Conservation (phyloP, 2,888 invertebrate species). For the Xanthia icteritia region DNA sequence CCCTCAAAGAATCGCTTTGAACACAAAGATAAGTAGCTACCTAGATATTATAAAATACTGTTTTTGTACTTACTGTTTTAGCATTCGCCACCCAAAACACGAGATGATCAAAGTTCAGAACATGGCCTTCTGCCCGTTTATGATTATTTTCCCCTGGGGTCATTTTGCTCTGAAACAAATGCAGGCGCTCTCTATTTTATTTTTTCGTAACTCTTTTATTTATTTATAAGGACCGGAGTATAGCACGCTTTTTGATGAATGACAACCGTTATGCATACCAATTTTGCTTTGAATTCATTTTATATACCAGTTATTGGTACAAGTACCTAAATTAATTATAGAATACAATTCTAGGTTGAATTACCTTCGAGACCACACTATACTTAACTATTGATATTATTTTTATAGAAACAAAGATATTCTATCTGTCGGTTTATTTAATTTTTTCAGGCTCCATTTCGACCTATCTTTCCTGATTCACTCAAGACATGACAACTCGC, state of each 20-base stretch:
- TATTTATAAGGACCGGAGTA: background rate
- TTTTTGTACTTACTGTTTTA: slow-evolving; percentile 79
- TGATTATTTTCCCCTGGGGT: slow-evolving; percentile 67
- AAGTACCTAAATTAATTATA: slow-evolving; percentile 55
- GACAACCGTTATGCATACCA: slow-evolving; percentile 18
- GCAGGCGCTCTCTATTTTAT: slow-evolving; percentile 12
- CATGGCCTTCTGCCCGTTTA: slow-evolving; percentile 72
- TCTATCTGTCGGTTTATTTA: slow-evolving; percentile 6
- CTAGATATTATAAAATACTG: background rate
- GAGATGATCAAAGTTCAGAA: slow-evolving; percentile 84
- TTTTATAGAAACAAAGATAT: slow-evolving; percentile 3
- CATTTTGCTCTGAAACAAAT: slow-evolving; percentile 75
- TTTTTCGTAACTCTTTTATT: background rate
- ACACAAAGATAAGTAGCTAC: background rate
- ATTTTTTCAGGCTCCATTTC: background rate
- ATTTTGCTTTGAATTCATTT: slow-evolving; percentile 38
- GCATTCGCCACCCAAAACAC: slow-evolving; percentile 87
- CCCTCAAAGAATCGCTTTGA: background rate
- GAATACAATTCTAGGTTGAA: slow-evolving; percentile 44
- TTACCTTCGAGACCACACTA: slow-evolving; percentile 48
- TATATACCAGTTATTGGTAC: slow-evolving; percentile 51
- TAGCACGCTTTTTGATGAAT: slow-evolving; percentile 15
- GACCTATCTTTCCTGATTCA: background rate
- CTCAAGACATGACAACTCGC: background rate
- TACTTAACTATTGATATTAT: background rate